Evolutionary conservation across 2,888 invertebrate genomes (phyloP).

Genomic region (Adelphocoris suturalis): DNA sequence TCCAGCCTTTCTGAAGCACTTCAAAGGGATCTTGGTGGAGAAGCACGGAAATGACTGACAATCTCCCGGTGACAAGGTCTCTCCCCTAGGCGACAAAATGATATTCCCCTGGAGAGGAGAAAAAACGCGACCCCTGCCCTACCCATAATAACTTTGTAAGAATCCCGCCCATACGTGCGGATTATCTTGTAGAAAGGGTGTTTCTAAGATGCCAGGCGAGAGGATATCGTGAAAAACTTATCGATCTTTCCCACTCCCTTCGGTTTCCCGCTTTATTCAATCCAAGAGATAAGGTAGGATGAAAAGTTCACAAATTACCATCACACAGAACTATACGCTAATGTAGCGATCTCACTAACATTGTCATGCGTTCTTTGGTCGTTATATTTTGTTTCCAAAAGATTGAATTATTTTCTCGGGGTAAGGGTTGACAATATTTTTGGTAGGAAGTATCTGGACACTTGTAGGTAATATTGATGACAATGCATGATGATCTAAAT

Average conservation of each 20-base stretch:
- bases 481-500: too few relatives aligned
- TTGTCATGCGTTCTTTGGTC: too few relatives aligned
- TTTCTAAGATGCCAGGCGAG: background rate
- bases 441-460: too few relatives aligned
- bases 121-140: background rate
- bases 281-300: background rate
- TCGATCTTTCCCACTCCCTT: background rate
- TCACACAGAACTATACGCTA: background rate
- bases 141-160: constrained; percentile 1
- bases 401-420: too few relatives aligned
- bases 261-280: constrained; percentile 18
- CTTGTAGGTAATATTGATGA: too few relatives aligned
- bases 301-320: background rate
- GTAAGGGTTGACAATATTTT: too few relatives aligned
- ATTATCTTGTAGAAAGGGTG: constrained; percentile 32
- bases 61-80: background rate
- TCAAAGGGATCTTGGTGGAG: background rate
- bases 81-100: constrained; percentile 14
- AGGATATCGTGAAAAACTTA: background rate
- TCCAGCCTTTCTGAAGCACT: background rate
- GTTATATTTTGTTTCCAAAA: too few relatives aligned
- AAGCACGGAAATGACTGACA: background rate
- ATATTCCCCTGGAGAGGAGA: background rate
- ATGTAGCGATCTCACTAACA: too few relatives aligned
- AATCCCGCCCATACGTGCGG: constrained; percentile 36